Evolutionary conservation across 2,113 vertebrate genomes (phyloP), one percentile per base, ranked within the genome.

Genomic region (Prochilodus magdalenae): DNA sequence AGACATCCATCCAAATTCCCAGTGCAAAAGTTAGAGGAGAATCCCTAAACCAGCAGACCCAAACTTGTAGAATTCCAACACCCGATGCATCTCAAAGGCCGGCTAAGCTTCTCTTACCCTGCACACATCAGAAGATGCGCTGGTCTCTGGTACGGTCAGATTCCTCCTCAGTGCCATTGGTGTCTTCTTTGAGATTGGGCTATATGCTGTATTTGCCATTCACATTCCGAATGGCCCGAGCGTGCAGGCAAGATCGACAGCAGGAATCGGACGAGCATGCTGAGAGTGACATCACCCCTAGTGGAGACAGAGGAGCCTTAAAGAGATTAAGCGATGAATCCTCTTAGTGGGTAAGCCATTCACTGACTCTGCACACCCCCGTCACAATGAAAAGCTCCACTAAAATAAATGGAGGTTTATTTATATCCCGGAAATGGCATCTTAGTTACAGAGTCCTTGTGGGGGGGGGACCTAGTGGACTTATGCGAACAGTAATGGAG

Each of bases 271-370:
- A 47, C 59, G 82, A 27, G 49, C 81, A 79, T 80, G 75, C 60
- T 73, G 70, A 51, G 62, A 82, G 66, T 70, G 84, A 84, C 73
- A 49, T 55, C 30, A 80, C n/a, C 82, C 51, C 30, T 29, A 55
- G 14, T 77, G 67, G 83, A 80, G 84, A 84, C n/a, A 90, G 87
- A 89, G 82, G 85, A 88, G 85, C 73, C 86, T 89, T 92, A 91
- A 91, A 83, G 84, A 88, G 91, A 92, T 93, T 91, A 84, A 77
- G 72, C n/a, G 83, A 30, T 88, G 65, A 94, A 94, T 93, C 94
- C 88, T 91, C 89, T 93, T 93, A 92, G 51, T 27, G 57, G 75
- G 77, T 77, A 83, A 87, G 87, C 88, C 77, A 33, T 79, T 84
- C 66, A 84, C 62, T 15, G 65, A 90, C 88, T 87, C 87, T 74